Conservation (phyloP, 2,113 vertebrate genomes). For the Pseudopipra pipra region DNA sequence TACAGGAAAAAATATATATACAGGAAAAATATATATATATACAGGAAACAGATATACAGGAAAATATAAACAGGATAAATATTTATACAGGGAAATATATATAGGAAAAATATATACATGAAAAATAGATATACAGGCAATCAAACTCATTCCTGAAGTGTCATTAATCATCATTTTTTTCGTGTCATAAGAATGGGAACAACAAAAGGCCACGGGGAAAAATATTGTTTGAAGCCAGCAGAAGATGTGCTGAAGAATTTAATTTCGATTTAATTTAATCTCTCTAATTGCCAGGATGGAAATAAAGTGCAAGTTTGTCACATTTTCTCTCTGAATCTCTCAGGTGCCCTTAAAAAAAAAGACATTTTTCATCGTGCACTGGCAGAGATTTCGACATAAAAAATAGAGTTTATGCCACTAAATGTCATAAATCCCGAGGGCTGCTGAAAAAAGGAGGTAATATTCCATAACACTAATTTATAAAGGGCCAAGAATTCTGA, state of each 20-base stretch:
- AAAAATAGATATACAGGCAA: background rate
- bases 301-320: background rate
- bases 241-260: background rate
- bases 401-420: slow-evolving; percentile 44
- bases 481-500: slow-evolving; percentile 4
- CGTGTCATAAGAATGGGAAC: background rate
- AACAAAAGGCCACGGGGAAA: background rate
- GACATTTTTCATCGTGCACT: background rate
- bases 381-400: slow-evolving; percentile 34
- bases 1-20: too few relatives aligned
- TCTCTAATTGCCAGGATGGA: background rate
- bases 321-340: background rate
- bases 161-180: background rate
- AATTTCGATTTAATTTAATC: slow-evolving; percentile 33
- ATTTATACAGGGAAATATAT: too few relatives aligned
- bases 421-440: slow-evolving; percentile 4
- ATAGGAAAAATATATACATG: too few relatives aligned
- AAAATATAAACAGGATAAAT: too few relatives aligned
- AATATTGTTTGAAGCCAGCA: background rate
- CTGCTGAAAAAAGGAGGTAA: background rate
- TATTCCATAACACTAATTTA: slow-evolving; percentile 2
- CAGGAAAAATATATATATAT: too few relatives aligned
- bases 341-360: background rate
- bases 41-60: too few relatives aligned
- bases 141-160: background rate